Evolutionary conservation across 2,113 vertebrate species (phyloP).

Genomic region (Pseudopipra pipra): DNA sequence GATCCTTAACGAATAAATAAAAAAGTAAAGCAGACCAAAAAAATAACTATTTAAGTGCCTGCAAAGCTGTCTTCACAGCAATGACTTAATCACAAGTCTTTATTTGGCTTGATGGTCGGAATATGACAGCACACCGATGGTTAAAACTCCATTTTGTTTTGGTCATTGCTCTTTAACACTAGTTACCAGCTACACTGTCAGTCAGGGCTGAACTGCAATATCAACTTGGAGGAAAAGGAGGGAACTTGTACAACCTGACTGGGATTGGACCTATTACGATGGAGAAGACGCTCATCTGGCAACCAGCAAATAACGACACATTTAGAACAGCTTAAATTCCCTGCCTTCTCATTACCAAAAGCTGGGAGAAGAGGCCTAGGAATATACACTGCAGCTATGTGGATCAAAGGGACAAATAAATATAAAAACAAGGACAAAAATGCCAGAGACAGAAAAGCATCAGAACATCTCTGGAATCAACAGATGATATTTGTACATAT

Average conservation of each 20-base stretch:
- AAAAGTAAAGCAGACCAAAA: not conserved
- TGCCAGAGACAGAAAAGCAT: not conserved
- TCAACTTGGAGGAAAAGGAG: not conserved
- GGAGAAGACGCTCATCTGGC: not conserved
- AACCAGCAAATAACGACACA: not conserved
- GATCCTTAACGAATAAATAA: not conserved
- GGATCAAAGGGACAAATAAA: not conserved
- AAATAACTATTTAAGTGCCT: not conserved
- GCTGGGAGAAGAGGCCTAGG: not conserved
- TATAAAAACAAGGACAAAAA: not conserved
- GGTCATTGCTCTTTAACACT: not conserved
- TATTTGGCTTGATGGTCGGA: not conserved
- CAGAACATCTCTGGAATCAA: not conserved
- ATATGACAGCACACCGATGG: not conserved
- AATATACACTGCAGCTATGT: not conserved
- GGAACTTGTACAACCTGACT: not conserved
- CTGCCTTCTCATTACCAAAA: not conserved
- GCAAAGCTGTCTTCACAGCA: accelerated
- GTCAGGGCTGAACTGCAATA: not conserved
- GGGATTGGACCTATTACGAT: accelerated
- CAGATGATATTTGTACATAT: not conserved
- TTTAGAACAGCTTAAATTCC: not conserved
- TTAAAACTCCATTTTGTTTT: not conserved
- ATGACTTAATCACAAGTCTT: not conserved
- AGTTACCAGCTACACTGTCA: not conserved